Conservation (phyloP, 2,888 invertebrate species). For the Cephus sareptanus region DNA sequence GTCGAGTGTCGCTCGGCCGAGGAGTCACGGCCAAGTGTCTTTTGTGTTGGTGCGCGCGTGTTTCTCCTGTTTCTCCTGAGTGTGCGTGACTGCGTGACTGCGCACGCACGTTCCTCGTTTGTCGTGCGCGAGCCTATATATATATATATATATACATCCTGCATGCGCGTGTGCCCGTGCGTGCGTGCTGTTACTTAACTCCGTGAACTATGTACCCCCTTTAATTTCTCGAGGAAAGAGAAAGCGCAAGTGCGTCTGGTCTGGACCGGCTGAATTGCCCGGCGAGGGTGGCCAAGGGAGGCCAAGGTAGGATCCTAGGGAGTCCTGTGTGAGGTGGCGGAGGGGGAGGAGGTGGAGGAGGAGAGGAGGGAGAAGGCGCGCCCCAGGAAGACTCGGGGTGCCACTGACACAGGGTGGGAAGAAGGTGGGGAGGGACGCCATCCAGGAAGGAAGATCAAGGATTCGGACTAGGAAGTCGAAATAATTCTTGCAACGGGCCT, state of each 20-base stretch:
- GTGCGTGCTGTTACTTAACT: neutral
- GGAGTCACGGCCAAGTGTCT: neutral
- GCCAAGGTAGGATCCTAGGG: neutral
- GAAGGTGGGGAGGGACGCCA: neutral
- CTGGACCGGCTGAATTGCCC: neutral
- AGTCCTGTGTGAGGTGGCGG: neutral
- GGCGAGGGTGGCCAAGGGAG: neutral
- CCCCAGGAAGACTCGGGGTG: neutral
- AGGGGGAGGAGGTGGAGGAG: conserved; percentile 3
- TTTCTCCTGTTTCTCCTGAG: no score
- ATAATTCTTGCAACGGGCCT: neutral
- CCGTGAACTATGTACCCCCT: neutral
- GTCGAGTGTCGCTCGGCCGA: neutral
- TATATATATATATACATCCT: neutral
- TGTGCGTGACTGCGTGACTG: neutral
- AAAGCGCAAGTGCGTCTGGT: neutral
- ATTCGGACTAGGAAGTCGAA: neutral
- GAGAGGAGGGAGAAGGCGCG: conserved; percentile 11
- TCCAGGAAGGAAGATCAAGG: neutral
- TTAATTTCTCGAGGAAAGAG: neutral
- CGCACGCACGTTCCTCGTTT: neutral
- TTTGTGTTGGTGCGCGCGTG: no score
- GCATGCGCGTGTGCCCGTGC: neutral
- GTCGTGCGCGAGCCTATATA: neutral
- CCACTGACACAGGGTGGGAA: neutral